A percentile compares a stretch with the other conserved stretches of the same genome.
phyloP scores from a whole-genome alignment of 2,888 invertebrate species.

The Dromius quadrimaculatus region DNA sequence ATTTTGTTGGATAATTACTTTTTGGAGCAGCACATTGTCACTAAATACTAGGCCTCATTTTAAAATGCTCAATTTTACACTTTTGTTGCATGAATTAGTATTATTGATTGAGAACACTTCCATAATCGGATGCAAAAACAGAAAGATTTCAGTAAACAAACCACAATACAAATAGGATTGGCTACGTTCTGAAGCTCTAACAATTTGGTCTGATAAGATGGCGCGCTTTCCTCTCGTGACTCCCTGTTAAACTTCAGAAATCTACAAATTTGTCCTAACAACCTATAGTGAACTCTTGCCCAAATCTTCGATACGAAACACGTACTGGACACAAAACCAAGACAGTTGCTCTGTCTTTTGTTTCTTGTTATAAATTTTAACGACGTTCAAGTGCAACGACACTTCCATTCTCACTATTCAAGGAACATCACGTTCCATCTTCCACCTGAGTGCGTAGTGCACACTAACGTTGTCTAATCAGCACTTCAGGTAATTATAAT shows the following conservation, averaged over 20 bases:
- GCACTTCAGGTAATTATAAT: constrained; percentile 40
- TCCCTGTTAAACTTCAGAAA: constrained; percentile 43
- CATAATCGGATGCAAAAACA: too few relatives aligned
- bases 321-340: constrained; percentile 33
- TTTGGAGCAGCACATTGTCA: too few relatives aligned
- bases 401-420: constrained; percentile 7
- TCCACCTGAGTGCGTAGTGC: background rate
- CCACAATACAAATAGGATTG: too few relatives aligned
- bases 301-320: constrained; percentile 42
- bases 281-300: constrained; percentile 11
- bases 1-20: too few relatives aligned
- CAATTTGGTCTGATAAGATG: constrained; percentile 48
- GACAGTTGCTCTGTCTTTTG: constrained; percentile 34
- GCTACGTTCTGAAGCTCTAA: constrained; percentile 39
- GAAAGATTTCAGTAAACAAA: too few relatives aligned
- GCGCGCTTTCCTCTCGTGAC: constrained; percentile 45
- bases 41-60: too few relatives aligned
- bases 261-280: constrained; percentile 36
- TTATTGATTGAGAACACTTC: too few relatives aligned
- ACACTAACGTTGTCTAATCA: constrained; percentile 26
- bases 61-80: too few relatives aligned
- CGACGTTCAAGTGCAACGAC: constrained; percentile 37
- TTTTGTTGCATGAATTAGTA: too few relatives aligned
- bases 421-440: background rate
- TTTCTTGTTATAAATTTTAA: constrained; percentile 44